Evolutionary conservation across 2,888 invertebrate species (phyloP), one percentile per base, ranked within the genome.

Genomic region (Mellilla xanthometata): DNA sequence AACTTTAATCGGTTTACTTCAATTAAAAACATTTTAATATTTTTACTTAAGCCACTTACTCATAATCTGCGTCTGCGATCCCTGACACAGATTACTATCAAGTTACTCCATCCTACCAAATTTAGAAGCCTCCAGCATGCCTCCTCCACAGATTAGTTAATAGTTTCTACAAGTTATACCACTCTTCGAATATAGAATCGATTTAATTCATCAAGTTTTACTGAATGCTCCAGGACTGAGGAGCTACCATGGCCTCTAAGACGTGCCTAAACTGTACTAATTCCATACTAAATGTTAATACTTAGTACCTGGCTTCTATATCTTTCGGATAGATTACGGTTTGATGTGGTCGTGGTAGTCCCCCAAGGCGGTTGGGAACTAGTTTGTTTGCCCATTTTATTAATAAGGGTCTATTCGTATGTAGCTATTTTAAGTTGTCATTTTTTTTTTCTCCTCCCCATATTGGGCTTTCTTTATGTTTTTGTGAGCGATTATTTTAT

Each of bases 131-230:
- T 38, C 32, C 28, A 19, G 29, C 7, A 24, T 19, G 15, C 15
- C 6, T 19, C 4, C 15, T 6, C 9, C 30, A 24, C 29, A 38
- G 47, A 24, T 9, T 47, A 47, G 3, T n/a, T 6, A 10, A n/a
- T 6, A 40, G 35, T 40, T 1, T 15, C 35, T 35, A 6, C 36
- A 26, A 23, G 12, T 19, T 24, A 33, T 34, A 34, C 31, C 36
- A 32, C 23, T 10, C 19, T 19, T 29, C 8, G 41, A 36, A 31
- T 36, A 28, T 43, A 42, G 11, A 49, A 34, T 22, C 24, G 44
- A 54, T 63, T 67, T 67, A 60, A 67, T 69, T 69, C 65, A 69
- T 57, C 52, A 56, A 60, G 35, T 49, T 54, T 45, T 53, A 26
- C 29, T 48, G 42, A 48, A 43, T 47, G 22, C 31, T 10, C 7